Evolutionary conservation across 2,113 vertebrate species (phyloP).

Genomic region (Amblyopsis rosae): DNA sequence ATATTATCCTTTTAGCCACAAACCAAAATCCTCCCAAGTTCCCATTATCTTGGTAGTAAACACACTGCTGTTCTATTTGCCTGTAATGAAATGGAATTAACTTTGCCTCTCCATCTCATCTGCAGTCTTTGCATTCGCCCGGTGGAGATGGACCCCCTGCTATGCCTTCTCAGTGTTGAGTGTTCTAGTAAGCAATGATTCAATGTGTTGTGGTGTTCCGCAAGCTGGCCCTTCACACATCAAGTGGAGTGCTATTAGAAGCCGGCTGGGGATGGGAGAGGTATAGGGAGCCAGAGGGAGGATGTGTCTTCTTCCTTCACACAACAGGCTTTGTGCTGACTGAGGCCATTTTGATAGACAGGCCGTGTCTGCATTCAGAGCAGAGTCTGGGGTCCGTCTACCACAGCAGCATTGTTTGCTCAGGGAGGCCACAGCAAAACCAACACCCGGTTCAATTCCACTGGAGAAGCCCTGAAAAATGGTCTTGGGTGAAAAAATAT

Average conservation of each 20-base stretch:
- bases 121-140: conserved; percentile 50
- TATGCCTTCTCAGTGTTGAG: conserved; percentile 52
- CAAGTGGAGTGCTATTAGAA: conserved; percentile 68
- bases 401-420: conserved; percentile 51
- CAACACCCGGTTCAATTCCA: conserved; percentile 29
- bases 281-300: neutral
- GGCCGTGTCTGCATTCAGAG: conserved; percentile 49
- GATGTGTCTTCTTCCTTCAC: conserved; percentile 30
- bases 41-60: conserved; percentile 39
- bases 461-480: conserved; percentile 14
- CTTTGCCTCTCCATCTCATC: conserved; percentile 42
- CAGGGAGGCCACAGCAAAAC: conserved; percentile 36
- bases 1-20: conserved; percentile 43
- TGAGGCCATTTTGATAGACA: conserved; percentile 49
- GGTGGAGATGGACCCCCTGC: conserved; percentile 53
- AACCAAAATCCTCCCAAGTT: conserved; percentile 44
- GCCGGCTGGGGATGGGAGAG: conserved; percentile 35
- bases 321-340: conserved; percentile 63
- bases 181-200: conserved; percentile 72
- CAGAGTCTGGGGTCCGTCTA: conserved; percentile 36
- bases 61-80: conserved; percentile 42
- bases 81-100: conserved; percentile 57
- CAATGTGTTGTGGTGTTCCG: conserved; percentile 66
- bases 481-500: conserved; percentile 23
- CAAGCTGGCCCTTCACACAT: conserved; percentile 70